Evolutionary conservation across 2,797 vertebrate species (phyloP).

Genomic region (Hipposideros larvatus): DNA sequence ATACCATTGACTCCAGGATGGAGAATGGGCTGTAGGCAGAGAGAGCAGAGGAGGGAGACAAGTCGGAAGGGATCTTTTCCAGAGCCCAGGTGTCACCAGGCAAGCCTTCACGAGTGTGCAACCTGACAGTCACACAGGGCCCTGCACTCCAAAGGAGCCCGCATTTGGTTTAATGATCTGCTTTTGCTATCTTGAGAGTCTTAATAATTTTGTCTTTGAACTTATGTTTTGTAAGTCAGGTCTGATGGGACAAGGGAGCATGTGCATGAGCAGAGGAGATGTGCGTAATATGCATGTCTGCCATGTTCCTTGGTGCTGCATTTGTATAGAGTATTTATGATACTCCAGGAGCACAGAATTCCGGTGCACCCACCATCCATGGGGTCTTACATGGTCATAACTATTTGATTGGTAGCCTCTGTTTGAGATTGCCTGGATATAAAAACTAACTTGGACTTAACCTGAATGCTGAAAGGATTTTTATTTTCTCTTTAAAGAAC

Average conservation of each 20-base stretch:
- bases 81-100: not conserved
- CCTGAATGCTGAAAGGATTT: not conserved
- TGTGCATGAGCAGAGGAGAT: not conserved
- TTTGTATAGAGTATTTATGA: not conserved
- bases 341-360: not conserved
- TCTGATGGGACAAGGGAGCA: not conserved
- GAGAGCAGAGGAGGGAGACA: not conserved
- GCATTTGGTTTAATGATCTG: not conserved
- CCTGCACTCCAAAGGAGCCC: not conserved
- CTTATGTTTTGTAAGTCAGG: not conserved
- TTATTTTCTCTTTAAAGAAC: not conserved
- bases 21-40: not conserved
- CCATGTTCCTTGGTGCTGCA: not conserved
- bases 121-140: not conserved
- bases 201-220: not conserved
- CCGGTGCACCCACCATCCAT: not conserved
- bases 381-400: not conserved
- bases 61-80: not conserved
- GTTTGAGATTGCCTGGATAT: not conserved
- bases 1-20: not conserved
- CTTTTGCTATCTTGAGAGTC: not conserved
- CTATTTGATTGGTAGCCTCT: not conserved
- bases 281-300: fast-evolving
- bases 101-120: not conserved
- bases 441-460: not conserved